Base-by-base conservation (phyloP, 1,140 invertebrate species). In the Homarus americanus region DNA sequence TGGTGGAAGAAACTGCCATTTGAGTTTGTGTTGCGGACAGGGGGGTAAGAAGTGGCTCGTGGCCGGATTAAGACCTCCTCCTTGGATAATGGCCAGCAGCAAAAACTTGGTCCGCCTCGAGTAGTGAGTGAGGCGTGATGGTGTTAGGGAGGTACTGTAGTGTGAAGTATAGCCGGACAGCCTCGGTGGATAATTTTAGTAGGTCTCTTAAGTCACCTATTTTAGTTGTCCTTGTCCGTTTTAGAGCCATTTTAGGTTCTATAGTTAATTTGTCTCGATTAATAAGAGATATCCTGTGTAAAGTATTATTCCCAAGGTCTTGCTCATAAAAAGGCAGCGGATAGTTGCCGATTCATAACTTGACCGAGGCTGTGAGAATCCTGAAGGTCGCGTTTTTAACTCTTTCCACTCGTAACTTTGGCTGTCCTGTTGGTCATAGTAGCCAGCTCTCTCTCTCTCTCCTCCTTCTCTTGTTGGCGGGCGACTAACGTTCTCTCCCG, bases 161-260 rank as follows among this genome's bases (percentile, higher is more conserved):
- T 76, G 75, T 38, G 9, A 15, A 49, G 44, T 49, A 49, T 41
- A 20, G 40, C 10, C 9, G 76, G 44, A 79, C 76, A 79, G 76
- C 40, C 44, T 79, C 36, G 24, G 15, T 79, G 76, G 76, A 79
- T 79, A 38, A 79, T 79, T 79, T 38, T 44, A 20, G n/a, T 44
- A 49, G 76, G 40, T 79, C 32, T 32, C 44, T 44, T 49, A 2
- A 36, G 40, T 79, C 28, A 79, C 76, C 76, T 79, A 79, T 79
- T 79, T 79, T 79, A 32, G 76, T 79, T 79, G 76, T 79, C 76
- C 76, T 44, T 79, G 44, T 79, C 44, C 40, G 32, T 79, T 79
- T 49, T 38, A 34, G 76, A 79, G 76, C 76, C 76, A 79, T 79
- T 79, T 79, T 79, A 49, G 76, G 76, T 79, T 79, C 76, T 79